Evolutionary conservation across 2,113 vertebrate species (phyloP).

Genomic region (Oenanthe oenanthe): DNA sequence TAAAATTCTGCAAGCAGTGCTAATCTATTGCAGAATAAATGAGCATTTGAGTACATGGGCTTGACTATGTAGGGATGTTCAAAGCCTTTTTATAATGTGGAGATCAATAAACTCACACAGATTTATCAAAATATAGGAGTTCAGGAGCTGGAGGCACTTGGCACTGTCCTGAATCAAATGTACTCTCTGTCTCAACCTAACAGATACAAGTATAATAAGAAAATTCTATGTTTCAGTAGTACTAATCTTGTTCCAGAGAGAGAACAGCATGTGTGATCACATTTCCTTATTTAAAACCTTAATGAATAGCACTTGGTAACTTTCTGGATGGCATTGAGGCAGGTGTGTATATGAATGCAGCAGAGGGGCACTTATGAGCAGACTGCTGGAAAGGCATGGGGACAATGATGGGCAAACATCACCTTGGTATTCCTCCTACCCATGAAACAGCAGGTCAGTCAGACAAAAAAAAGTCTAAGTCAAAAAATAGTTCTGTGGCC

Average conservation of each 20-base stretch:
- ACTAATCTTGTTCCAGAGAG: background rate
- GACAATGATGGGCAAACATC: background rate
- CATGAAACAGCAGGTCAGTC: background rate
- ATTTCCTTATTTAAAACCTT: background rate
- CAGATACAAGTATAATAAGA: background rate
- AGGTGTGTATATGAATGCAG: background rate
- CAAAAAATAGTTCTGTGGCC: background rate
- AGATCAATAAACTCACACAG: background rate
- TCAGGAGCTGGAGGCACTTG: background rate
- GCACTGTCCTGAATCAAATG: background rate
- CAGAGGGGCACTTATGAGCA: background rate
- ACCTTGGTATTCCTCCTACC: background rate
- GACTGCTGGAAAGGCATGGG: background rate
- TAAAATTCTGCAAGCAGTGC: background rate
- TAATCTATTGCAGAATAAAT: background rate
- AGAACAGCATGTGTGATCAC: background rate
- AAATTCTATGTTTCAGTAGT: background rate
- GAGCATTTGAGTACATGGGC: background rate
- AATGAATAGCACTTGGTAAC: background rate
- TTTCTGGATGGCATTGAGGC: background rate
- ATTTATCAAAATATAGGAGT: background rate
- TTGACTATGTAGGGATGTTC: background rate
- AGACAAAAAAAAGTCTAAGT: background rate
- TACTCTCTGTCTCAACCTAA: background rate
- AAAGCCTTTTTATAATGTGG: background rate